These are phyloP conservation scores for Aphelenchoides bicaudatus DNA, from an alignment of 2,888 invertebrate species.

Conservation along the genomic window DNA sequence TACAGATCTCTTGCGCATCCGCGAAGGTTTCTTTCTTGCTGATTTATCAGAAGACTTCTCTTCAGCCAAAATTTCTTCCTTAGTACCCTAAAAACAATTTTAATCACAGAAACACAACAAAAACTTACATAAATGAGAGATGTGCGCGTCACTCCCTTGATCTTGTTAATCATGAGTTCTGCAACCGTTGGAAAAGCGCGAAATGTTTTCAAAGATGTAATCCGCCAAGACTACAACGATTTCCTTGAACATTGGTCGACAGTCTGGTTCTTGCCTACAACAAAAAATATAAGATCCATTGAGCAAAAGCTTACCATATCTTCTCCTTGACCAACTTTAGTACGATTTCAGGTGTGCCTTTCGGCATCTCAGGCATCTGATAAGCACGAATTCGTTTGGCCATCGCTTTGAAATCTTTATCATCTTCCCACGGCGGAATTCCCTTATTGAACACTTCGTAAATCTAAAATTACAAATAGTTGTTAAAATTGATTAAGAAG, in stretches of 20 bases:
- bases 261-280: conserved; percentile 19
- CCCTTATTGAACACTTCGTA: conserved; percentile 9
- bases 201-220: conserved; percentile 11
- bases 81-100: no score
- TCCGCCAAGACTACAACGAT: conserved; percentile 22
- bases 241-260: conserved; percentile 23
- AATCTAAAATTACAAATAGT: no score
- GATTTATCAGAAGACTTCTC: no score
- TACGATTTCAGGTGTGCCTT: neutral
- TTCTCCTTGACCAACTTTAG: neutral
- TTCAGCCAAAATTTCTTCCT: no score
- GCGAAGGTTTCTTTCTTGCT: no score
- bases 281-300: conserved; percentile 1
- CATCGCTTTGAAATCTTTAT: neutral
- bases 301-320: neutral
- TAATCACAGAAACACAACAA: no score
- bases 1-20: no score
- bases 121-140: no score
- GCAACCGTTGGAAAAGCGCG: conserved; percentile 21
- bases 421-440: neutral
- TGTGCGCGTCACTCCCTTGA: conserved; percentile 22
- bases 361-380: conserved; percentile 4
- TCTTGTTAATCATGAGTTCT: conserved; percentile 25
- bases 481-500: no score
- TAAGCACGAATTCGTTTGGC: neutral